Conservation (phyloP, 30 jellyfish, hydroid and myxozoan genomes). For the Aurelia aurita complex sp. Pacific region DNA sequence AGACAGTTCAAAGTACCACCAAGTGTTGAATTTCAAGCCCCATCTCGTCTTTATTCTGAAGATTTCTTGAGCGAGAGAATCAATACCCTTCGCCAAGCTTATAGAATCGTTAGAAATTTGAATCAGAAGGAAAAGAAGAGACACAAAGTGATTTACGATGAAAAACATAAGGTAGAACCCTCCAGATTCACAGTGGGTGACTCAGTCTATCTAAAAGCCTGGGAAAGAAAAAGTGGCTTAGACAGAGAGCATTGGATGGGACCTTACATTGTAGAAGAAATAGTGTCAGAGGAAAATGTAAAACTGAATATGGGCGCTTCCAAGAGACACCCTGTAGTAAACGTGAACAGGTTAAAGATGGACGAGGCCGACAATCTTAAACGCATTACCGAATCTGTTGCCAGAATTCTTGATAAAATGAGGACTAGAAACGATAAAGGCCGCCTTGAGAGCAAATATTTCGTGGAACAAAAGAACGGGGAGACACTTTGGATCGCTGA, state of each 20-base stretch:
- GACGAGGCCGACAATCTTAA: no score
- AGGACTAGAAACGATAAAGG: no score
- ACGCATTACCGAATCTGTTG: no score
- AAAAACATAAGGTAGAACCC: not conserved
- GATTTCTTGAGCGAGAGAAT: slow-evolving; percentile 21
- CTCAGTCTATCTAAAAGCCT: slow-evolving; percentile 22
- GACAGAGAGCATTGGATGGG: slow-evolving; percentile 15
- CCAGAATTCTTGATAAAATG: no score
- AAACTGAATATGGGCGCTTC: not conserved
- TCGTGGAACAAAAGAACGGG: no score
- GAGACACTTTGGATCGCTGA: no score
- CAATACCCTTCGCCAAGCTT: slow-evolving; percentile 9
- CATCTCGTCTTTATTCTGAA: slow-evolving; percentile 25
- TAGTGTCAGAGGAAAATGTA: slow-evolving; percentile 5
- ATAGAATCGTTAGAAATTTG: slow-evolving; percentile 9
- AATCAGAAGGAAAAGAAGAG: slow-evolving; percentile 3
- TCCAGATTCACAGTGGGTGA: slow-evolving; percentile 19
- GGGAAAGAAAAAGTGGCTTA: not conserved
- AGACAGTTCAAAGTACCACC: slow-evolving; percentile 28
- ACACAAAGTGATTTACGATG: slow-evolving; percentile 12
- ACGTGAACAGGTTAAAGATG: no score
- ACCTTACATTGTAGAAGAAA: not conserved
- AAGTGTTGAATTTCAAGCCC: slow-evolving; percentile 15
- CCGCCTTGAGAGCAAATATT: no score
- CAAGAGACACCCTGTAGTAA: no score